Evolutionary conservation across 1,140 invertebrate genomes (phyloP).

Genomic region (Drosophila mojavensis): DNA sequence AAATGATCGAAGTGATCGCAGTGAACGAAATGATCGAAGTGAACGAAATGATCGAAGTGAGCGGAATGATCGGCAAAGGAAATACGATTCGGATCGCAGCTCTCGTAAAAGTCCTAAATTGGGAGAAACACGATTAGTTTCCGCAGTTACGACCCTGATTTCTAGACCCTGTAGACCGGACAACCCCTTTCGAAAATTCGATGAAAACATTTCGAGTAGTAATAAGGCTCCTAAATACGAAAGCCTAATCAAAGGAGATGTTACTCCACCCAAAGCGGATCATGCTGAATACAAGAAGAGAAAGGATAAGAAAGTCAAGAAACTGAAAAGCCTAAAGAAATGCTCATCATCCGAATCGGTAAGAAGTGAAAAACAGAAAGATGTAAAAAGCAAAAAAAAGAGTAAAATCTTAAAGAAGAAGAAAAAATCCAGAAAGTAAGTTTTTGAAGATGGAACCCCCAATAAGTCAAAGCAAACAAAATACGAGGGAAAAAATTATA

Average conservation of each 20-base stretch:
- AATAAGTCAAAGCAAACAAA: slow-evolving; percentile 8
- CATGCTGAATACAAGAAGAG: slow-evolving; percentile 55
- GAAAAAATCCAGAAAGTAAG: slow-evolving; percentile 71
- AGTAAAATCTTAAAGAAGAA: slow-evolving; percentile 70
- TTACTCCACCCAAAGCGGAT: slow-evolving; percentile 20
- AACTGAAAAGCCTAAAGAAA: slow-evolving; percentile 44
- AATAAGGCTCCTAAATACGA: slow-evolving; percentile 59
- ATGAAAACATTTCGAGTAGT: slow-evolving; percentile 47
- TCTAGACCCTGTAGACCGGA: slow-evolving; percentile 50
- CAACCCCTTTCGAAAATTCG: slow-evolving; percentile 66
- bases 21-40: slow-evolving; percentile 30
- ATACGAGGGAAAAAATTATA: not conserved
- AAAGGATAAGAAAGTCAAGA: slow-evolving; percentile 67
- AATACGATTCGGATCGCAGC: slow-evolving; percentile 51
- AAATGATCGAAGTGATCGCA: slow-evolving; percentile 23
- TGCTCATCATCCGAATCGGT: slow-evolving; percentile 67
- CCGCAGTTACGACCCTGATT: slow-evolving; percentile 25
- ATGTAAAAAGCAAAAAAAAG: slow-evolving; percentile 69
- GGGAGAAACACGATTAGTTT: slow-evolving; percentile 45
- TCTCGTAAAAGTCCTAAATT: slow-evolving; percentile 30
- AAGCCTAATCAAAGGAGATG: slow-evolving; percentile 41
- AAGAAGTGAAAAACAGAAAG: slow-evolving; percentile 61
- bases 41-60: slow-evolving; percentile 41
- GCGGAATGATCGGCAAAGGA: slow-evolving; percentile 12
- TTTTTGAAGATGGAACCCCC: slow-evolving; percentile 15